Evolutionary conservation across 2,888 invertebrate genomes (phyloP), one percentile per base, ranked within the genome.

Genomic region (Aromia moschata): DNA sequence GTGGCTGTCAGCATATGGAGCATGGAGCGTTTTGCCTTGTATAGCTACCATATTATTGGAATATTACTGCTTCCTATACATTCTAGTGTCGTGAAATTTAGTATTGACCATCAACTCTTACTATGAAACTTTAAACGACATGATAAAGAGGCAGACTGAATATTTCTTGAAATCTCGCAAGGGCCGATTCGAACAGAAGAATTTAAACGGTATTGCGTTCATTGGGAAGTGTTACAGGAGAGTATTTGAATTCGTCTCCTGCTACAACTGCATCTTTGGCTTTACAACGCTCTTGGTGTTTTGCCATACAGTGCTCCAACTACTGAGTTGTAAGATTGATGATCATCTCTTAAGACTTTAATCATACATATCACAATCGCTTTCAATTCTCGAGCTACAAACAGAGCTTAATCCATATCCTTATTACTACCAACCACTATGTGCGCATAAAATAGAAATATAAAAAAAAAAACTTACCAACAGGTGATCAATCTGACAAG

Each of bases 231-330:
- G 16, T 11, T 36, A 30, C 33, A 33, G 44, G 18, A 9, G 14
- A 14, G 31, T 54, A 5, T 14, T 16, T 10, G 11, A 17, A 1
- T 11, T 53, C 7, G 15, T 44, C 1, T 14, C n/a, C 1, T 20
- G 33, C 16, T 44, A 36, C 2, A 54, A 54, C 12, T 36, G 36
- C 15, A 16, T 54, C 14, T 54, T 44, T 36, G 54, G 54, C 10
- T 18, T 14, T 3, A 14, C 30, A 1, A 54, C 31, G 3, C n/a
- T 44, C 18, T 11, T 54, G 9, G 44, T 44, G 30, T 31, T 54
- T 18, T 44, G 30, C 14, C 31, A 44, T 36, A 44, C 54, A n/a
- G 16, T 54, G 3, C 18, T 54, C 12, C 44, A 54, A 9, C 14
- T 44, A 10, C 12, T 54, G n/a, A 44, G 54, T 31, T 33, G 54